Base-by-base conservation (phyloP, 2,888 invertebrate species). In the Buathra laborator region DNA sequence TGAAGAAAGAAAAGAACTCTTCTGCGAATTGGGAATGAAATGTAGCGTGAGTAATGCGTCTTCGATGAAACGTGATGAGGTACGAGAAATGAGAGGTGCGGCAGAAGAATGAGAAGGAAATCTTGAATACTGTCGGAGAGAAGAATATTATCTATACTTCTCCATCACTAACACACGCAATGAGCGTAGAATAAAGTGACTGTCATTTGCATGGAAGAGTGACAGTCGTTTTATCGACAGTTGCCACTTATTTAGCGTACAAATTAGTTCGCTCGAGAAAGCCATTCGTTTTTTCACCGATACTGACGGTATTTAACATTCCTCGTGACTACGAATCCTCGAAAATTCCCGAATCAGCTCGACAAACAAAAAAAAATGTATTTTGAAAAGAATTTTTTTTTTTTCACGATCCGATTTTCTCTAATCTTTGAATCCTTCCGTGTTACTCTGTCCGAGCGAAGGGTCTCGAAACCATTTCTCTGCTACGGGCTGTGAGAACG, bases 41-140 rank as follows among this genome's bases (percentile, higher is more conserved):
- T 78, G 62, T 64, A 66, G 56, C 56, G 72, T 64, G 81, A 77
- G 72, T 67, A 78, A 75, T 51, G 81, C 46, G 53, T 66, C 72
- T 68, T 43, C 62, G n/a, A 48, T 56, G 68, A 37, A 74, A 84
- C 84, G 84, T 83, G 83, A 75, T 67, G 81, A 7, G 70, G 37
- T 74, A 51, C 59, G 24, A 78, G 48, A 67, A 37, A 72, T 66
- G 72, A 82, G 82, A 56, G 32, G 24, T 14, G 53, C 62, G 53
- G 46, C 16, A 62, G 37, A 19, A 56, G 10, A 16, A 75, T 67
- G 56, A 46, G 29, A 59, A 44, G 16, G 48, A 77, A 72, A 62
- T 62, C 29, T n/a, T 29, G n/a, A 32, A 6, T 4, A 62, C 29
- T 62, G 29, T 14, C 62, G 7, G n/a, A 32, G n/a, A 32, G 62